Evolutionary conservation across 2,113 vertebrate species (phyloP), one percentile per base, ranked within the genome.

Genomic region (Rhipidura dahli): DNA sequence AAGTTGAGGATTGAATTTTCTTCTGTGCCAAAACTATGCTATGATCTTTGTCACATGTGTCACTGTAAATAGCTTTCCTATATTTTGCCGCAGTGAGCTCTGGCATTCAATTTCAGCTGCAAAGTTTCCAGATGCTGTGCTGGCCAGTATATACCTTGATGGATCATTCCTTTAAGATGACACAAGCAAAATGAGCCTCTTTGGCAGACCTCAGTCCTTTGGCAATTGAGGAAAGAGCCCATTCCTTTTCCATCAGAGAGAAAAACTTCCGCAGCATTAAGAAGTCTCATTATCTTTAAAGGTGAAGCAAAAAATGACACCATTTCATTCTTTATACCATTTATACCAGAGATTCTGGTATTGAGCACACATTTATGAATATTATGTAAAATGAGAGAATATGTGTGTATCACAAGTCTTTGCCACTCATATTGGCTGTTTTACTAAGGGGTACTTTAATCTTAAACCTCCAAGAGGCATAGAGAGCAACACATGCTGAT

Each of bases 141-240:
- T 96, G 88, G 77, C 60, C 59, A 56, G 9, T 26, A 30, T 65
- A 49, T 77, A 93, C 33, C 79, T 82, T 94, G 93, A 84, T 96
- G 51, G n/a, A 93, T 95, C 83, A 87, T 97, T 95, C 87, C 78
- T 85, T n/a, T 89, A 86, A 86, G 88, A 39, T 44, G 92, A 89
- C 28, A 63, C 68, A 94, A 95, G 71, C 44, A 94, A 96, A 97
- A 81, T 54, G 83, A 90, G 37, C 45, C 89, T 95, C 77, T 77
- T 85, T 96, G 84, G 82, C 95, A 97, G 89, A 78, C 33, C 17
- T 56, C 59, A 24, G 15, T 56, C 56, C 79, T 89, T 77, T 91
- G 81, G 47, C 10, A 20, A 50, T 53, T 16, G 39, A 76, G 49
- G 63, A 78, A 91, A 37, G 50, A 77, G 28, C 15, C 75, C 33